Percentiles rank a stretch among this genome's conserved stretches.
phyloP scores from a whole-genome alignment of 2,113 vertebrate species.

The Eira barbara region DNA sequence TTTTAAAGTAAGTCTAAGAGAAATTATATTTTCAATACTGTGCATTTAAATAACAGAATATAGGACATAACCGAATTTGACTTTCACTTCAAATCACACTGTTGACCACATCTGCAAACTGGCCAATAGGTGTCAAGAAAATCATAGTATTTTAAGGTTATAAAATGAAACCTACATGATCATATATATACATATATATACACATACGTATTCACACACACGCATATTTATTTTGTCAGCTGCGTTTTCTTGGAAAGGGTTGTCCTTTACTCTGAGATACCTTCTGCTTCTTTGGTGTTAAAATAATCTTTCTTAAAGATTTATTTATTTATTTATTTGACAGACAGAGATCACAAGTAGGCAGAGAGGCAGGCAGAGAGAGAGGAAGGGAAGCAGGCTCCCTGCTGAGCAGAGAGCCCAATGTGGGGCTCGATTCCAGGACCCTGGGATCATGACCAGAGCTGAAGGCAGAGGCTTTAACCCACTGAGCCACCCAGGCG shows the following conservation, averaged over 20 bases:
- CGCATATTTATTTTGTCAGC: background rate
- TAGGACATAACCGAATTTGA: background rate
- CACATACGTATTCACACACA: background rate
- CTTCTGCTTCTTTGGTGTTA: background rate
- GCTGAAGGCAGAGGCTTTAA: no score
- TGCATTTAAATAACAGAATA: background rate
- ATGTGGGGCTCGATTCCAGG: no score
- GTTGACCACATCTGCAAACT: background rate
- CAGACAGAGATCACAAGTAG: no score
- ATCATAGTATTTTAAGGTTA: background rate
- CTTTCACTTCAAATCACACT: background rate
- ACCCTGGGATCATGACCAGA: no score
- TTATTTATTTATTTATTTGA: no score
- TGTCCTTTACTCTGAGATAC: background rate
- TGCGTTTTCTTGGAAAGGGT: background rate
- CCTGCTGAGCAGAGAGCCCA: no score
- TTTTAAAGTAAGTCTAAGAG: conserved; percentile 4
- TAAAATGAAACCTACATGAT: background rate
- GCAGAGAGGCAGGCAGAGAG: no score
- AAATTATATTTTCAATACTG: background rate
- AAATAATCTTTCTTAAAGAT: conserved; percentile 13
- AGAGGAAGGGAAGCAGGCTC: no score
- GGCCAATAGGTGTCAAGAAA: background rate
- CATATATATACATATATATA: background rate
- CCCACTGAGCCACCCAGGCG: no score